Base-by-base conservation (phyloP, 2,888 invertebrate genomes). In the Ophion slaviceki region DNA sequence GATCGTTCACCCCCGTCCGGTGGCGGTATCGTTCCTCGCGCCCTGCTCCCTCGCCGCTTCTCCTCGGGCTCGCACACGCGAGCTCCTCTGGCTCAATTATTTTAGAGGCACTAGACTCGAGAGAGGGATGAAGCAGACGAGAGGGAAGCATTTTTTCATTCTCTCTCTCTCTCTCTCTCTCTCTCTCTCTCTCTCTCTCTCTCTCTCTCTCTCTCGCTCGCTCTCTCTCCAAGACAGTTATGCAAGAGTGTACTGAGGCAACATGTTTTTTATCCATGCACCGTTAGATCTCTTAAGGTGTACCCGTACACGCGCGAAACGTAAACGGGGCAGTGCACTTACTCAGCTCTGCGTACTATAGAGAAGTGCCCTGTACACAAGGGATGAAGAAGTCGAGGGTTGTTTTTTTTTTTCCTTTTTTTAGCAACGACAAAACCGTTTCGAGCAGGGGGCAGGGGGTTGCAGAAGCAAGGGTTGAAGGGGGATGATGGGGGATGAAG, bases 371-470 rank as follows among this genome's bases (percentile, higher is more conserved):
- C n/a, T 24, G 57, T 40, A 8, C 80, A 53, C 61, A 32, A 68
- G 82, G 82, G 82, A 80, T 24, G 80, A 80, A 82, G 80, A 83
- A 87, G 86, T 79, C 85, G 83, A 85, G 87, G 80, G 76, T 78
- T 67, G 80, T 74, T 83, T 78, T 47, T 47, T 47, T 47, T 47
- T 10, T 11, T 47, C 14, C 1, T 47, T 47, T 47, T 47, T 47
- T 0, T 4, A 32, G 87, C 88, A 88, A 82, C 68, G 70, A 57
- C 67, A 71, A 81, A 67, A 74, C 77, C 80, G 75, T 80, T 71
- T n/a, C 79, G 67, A 74, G 76, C 47, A 88, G 88, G 88, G 90
- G 90, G 90, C 87, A 88, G 88, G 89, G 90, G 47, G 47, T 47
- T 90, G 90, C 88, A 89, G 86, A 24, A 32, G 28, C 3, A 61